Conservation (phyloP, 37 sponge, comb jelly and placozoan species). For the Aphrocallistes beatrix region DNA sequence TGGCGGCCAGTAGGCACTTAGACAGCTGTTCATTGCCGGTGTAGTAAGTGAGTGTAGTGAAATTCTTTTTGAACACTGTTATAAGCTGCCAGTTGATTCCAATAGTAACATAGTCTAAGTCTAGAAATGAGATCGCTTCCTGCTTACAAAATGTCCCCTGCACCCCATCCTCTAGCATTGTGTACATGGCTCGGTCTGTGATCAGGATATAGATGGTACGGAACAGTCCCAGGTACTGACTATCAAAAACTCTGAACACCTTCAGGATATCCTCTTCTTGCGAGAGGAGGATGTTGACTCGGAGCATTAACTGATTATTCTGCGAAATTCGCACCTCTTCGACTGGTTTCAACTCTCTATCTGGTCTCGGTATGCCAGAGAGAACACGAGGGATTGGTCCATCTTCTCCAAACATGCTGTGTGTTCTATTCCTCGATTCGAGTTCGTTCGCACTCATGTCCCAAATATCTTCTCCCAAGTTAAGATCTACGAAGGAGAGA, state of each 20-base stretch:
- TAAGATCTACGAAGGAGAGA: neutral
- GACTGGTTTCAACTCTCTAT: neutral
- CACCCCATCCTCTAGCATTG: neutral
- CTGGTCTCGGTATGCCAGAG: neutral
- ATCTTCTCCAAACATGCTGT: neutral
- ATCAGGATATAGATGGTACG: neutral
- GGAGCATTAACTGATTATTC: neutral
- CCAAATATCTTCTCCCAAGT: neutral
- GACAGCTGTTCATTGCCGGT: constrained; percentile 10
- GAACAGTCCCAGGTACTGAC: neutral
- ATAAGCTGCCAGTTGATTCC: constrained; percentile 8
- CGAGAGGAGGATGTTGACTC: neutral
- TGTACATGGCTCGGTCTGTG: neutral
- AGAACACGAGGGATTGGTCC: neutral
- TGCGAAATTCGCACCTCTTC: neutral
- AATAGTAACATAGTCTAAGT: constrained; percentile 10
- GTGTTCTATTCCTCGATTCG: neutral
- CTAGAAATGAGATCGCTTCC: neutral
- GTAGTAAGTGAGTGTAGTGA: neutral
- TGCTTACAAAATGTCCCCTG: neutral
- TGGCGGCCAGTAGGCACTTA: neutral
- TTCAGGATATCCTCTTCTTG: neutral
- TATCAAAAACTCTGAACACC: neutral
- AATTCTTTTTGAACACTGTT: neutral
- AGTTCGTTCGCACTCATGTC: neutral